Evolutionary conservation across 2,888 invertebrate species (phyloP).

Genomic region (Zaprionus obscuricornis): DNA sequence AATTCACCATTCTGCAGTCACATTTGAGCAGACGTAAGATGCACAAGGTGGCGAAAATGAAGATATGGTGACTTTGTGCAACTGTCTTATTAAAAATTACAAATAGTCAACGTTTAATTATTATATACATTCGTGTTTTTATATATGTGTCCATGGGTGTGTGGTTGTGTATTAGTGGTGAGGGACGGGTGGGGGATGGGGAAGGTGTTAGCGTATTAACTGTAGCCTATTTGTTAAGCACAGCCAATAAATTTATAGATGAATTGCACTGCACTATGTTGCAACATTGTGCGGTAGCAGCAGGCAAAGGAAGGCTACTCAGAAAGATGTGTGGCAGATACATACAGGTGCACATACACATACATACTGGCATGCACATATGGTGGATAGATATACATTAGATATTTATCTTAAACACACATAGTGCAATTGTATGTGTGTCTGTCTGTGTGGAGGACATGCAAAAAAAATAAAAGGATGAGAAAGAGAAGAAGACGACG

Average conservation of each 20-base stretch:
- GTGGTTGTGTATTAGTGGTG: conserved; percentile 1
- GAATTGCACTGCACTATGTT: no score
- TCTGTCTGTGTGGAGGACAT: conserved; percentile 7
- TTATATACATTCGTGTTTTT: conserved; percentile 3
- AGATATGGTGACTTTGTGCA: conserved; percentile 22
- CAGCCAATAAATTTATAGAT: conserved; percentile 57
- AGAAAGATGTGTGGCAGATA: conserved; percentile 9
- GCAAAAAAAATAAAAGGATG: conserved; percentile 3
- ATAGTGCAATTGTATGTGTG: conserved; percentile 28
- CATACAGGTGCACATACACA: conserved; percentile 11
- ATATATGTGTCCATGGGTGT: neutral
- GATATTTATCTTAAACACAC: conserved; percentile 53
- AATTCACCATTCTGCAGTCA: neutral
- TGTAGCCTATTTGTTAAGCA: conserved; percentile 54
- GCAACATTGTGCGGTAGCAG: no score
- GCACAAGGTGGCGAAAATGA: neutral
- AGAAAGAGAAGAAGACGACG: no score
- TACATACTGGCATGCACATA: conserved; percentile 1
- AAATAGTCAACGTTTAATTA: conserved; percentile 74
- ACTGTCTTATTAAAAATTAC: conserved; percentile 74
- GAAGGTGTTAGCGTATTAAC: conserved; percentile 4
- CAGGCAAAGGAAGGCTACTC: conserved; percentile 6
- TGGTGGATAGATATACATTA: neutral
- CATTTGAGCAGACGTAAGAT: neutral
- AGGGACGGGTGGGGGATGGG: conserved; percentile 14